phyloP scores from a whole-genome alignment of 2,888 invertebrate genomes.

The Eupelmus urozonus region DNA sequence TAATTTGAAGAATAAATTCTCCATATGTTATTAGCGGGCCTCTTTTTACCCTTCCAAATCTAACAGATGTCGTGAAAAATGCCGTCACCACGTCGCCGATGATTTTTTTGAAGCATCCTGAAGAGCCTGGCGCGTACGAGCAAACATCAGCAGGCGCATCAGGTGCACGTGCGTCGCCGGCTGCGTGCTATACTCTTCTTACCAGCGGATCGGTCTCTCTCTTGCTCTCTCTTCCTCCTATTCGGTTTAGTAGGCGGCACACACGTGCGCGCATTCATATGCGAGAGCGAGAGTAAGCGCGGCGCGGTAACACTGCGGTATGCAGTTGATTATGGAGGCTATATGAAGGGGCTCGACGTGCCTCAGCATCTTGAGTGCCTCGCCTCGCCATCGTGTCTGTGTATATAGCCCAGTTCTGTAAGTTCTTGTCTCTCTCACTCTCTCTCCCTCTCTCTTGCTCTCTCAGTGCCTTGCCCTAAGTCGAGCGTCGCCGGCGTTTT shows the following conservation, averaged over 20 bases:
- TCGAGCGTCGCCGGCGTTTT: conserved; percentile 17
- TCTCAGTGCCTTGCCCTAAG: not conserved
- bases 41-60: too few species aligned
- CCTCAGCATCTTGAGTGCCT: conserved; percentile 76
- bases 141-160: too few species aligned
- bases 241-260: conserved; percentile 17
- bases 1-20: too few species aligned
- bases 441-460: conserved; percentile 12
- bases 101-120: too few species aligned
- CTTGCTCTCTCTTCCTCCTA: not conserved
- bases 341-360: conserved; percentile 77
- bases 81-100: not conserved
- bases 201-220: too few species aligned
- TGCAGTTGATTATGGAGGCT: conserved; percentile 77
- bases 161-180: conserved; percentile 48
- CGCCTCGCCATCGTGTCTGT: not conserved
- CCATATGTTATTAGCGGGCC: not conserved
- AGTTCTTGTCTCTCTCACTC: conserved; percentile 3
- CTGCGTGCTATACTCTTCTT: too few species aligned
- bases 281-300: conserved; percentile 34
- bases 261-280: conserved; percentile 43
- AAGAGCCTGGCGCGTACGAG: too few species aligned
- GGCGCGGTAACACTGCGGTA: conserved; percentile 73
- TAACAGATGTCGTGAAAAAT: too few species aligned
- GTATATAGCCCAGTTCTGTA: conserved; percentile 48